Base-by-base conservation (phyloP, 2,888 invertebrate species). In the Agapetus fuscipes region DNA sequence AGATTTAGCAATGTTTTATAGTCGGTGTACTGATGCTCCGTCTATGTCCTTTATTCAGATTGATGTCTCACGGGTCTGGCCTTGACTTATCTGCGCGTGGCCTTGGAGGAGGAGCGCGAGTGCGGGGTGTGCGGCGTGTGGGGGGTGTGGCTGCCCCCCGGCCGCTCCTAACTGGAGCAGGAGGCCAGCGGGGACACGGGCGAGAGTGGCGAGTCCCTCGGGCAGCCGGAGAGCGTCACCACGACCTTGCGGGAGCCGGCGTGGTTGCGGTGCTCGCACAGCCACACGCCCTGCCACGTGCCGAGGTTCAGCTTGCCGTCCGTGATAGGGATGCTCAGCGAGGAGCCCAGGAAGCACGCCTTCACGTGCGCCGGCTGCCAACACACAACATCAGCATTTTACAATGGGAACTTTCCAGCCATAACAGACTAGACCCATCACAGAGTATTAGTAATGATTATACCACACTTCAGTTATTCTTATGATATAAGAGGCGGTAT, bases 281-380 rank as follows among this genome's bases (percentile, higher is more conserved):
- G 76, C 95, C 95, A 96, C 51, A 96, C 85, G 49, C 96, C 95
- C 71, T 95, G 95, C 95, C 95, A 96, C 55, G 91, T 93, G 53
- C 95, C 95, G 56, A 95, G 72, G 60, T 91, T 90, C 57, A 95
- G 72, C 66, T 90, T 89, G 54, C 95, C 95, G 58, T 95, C 90
- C 52, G 93, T 90, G 61, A 96, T 91, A 51, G 95, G 95, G 62
- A 96, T 88, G 56, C 90, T 93, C 60, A 96, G 72, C 51, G 90
- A 91, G 50, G 93, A 90, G 54, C 96, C 95, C 58, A 96, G 75
- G 66, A 96, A 91, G 64, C 93, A 90, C 48, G 95, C 91, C 69
- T 96, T 96, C 54, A 94, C 91, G 62, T 96, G 95, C 51, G 94
- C 95, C 40, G 96, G 95, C 95, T 95, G 69, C 6, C 27, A 9